Evolutionary conservation across 1,140 invertebrate genomes (phyloP), one percentile per base, ranked within the genome.

Genomic region (Sarcophaga peregrina): DNA sequence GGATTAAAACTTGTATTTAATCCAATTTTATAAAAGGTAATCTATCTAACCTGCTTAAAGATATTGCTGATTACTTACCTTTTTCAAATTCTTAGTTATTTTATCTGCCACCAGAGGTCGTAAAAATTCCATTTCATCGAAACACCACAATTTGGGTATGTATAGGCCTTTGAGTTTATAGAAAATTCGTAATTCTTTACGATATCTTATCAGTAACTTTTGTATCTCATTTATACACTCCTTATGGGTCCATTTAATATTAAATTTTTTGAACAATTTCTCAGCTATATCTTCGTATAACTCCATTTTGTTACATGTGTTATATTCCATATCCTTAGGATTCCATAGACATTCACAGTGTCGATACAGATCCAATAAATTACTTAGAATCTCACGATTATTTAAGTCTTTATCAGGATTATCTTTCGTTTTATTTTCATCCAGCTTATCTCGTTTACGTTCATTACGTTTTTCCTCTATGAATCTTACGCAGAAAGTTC

Each of bases 161-260:
- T 89, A 89, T 72, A 89, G 78, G 1, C 88, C 88, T 78, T 89
- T 89, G 74, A 87, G 86, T 74, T 88, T 89, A 82, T 88, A 86
- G 5, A 89, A 86, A 84, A 87, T 86, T 45, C 86, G 85, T 17
- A 89, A 85, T 58, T 89, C 88, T 17, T 89, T 88, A 37, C 88
- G 88, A 72, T 89, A 89, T 3, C 88, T 86, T 0, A 87, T 89
- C 37, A 86, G 86, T 37, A 89, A 80, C 83, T 89, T 89, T 62
- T 88, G 86, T 20, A 89, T 85, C 81, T 89, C 86, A 78, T 87
- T 86, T 75, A 82, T 85, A 47, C 88, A 89, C 25, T 89, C 87
- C 17, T 88, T 86, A n/a, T 86, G 87, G 4, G 85, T 85, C 84
- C 89, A 82, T 80, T 84, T 85, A 20, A 89, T 86, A 62, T 85